phyloP scores from a whole-genome alignment of 2,113 vertebrate genomes.

The Ancistrus triradiatus region DNA sequence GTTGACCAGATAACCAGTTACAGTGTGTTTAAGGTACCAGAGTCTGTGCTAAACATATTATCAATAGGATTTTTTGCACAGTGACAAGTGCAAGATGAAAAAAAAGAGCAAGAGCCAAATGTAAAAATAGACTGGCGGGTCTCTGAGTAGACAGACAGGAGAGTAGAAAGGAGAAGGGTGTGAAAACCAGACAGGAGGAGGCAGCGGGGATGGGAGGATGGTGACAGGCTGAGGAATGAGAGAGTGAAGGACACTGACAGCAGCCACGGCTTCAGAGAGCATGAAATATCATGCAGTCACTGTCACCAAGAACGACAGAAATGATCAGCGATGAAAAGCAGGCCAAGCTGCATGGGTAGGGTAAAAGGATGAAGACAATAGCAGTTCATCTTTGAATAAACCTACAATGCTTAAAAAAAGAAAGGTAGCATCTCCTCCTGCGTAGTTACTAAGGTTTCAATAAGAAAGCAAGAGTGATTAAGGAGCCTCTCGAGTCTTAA shows the following conservation, averaged over 20 bases:
- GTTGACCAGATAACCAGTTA: no score
- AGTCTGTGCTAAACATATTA: no score
- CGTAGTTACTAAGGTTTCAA: no score
- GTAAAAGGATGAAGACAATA: no score
- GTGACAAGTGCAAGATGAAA: neutral
- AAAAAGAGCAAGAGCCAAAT: neutral
- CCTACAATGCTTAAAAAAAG: no score
- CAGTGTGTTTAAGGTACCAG: no score
- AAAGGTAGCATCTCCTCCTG: no score
- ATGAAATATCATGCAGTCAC: constrained; percentile 32
- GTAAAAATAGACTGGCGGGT: constrained; percentile 2
- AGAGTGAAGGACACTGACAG: constrained; percentile 31
- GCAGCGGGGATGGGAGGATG: neutral
- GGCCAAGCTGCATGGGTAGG: neutral
- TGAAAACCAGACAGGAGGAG: no score
- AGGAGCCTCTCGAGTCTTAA: no score
- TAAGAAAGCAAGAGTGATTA: no score
- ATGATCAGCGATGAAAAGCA: neutral
- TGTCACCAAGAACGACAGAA: constrained; percentile 24
- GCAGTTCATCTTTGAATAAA: no score
- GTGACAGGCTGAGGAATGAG: constrained; percentile 30
- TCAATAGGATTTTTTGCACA: no score
- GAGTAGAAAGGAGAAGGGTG: neutral
- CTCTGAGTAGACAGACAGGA: neutral
- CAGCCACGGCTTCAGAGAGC: constrained; percentile 6